phyloP scores from a whole-genome alignment of 2,113 vertebrate genomes.

The Toxostoma redivivum region DNA sequence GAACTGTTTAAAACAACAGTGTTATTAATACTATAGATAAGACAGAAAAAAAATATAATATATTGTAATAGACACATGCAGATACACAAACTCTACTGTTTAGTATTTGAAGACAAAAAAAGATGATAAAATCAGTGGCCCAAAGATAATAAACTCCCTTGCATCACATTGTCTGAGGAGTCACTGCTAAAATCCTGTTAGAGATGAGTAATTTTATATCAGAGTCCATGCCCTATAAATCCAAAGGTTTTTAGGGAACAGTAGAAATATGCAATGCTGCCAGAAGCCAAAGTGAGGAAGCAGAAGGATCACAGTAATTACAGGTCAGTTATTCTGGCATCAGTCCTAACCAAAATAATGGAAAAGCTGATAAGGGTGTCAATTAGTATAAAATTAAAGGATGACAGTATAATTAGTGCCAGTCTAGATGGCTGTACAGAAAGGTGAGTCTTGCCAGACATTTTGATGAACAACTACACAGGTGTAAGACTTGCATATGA shows the following conservation, averaged over 20 bases:
- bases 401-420: not conserved
- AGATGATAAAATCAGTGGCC: not conserved
- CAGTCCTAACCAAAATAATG: not conserved
- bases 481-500: not conserved
- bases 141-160: not conserved
- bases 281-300: not conserved
- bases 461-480: not conserved
- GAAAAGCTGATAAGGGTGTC: slow-evolving; percentile 10
- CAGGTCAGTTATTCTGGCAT: slow-evolving; percentile 20
- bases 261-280: not conserved
- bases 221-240: not conserved
- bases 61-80: not conserved
- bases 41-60: not conserved
- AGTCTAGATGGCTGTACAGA: not conserved
- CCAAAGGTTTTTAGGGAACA: not conserved
- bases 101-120: not conserved
- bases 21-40: not conserved
- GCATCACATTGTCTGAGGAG: not conserved
- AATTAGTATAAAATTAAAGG: not conserved
- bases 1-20: not conserved
- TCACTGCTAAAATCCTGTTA: not conserved
- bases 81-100: not conserved
- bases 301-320: not conserved
- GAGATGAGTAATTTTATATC: not conserved
- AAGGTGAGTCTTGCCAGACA: not conserved